These are phyloP conservation scores for Heliconius ethilla DNA, from an alignment of 2,888 invertebrate genomes.

Conservation along the genomic window DNA sequence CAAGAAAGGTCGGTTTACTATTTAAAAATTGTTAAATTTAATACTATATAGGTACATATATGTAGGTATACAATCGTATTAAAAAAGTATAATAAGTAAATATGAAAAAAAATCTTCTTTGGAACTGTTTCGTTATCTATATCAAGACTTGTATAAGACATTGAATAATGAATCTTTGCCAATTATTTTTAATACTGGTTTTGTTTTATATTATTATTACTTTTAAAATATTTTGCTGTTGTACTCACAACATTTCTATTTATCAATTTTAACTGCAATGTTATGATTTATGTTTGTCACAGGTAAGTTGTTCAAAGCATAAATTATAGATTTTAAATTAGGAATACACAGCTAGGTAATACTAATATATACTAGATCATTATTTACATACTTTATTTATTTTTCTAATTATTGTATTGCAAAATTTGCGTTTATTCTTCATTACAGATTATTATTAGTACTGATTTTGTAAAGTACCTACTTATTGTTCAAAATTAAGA, in stretches of 20 bases:
- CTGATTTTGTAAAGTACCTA: too few relatives aligned
- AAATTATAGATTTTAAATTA: background rate
- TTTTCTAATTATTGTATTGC: too few relatives aligned
- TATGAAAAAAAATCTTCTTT: background rate
- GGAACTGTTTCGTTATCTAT: background rate
- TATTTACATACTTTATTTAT: too few relatives aligned
- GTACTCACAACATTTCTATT: background rate
- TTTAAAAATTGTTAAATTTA: constrained; percentile 11
- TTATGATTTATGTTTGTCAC: background rate
- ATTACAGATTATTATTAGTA: too few relatives aligned
- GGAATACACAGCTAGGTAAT: background rate
- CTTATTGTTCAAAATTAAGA: too few relatives aligned
- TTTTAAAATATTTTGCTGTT: background rate
- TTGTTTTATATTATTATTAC: background rate
- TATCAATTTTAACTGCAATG: background rate
- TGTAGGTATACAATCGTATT: constrained; percentile 9
- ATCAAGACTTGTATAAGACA: background rate
- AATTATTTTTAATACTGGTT: background rate
- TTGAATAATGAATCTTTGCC: background rate
- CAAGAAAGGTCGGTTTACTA: background rate
- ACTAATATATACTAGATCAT: background rate
- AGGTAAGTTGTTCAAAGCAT: background rate
- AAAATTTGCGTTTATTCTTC: too few relatives aligned
- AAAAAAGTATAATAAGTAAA: background rate
- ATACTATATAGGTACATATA: background rate